Percentiles rank a stretch among this genome's conserved stretches.
Evolutionary conservation across 53 echinoderm and acorn worm species (phyloP).

Genomic region (Luidia sarsii): DNA sequence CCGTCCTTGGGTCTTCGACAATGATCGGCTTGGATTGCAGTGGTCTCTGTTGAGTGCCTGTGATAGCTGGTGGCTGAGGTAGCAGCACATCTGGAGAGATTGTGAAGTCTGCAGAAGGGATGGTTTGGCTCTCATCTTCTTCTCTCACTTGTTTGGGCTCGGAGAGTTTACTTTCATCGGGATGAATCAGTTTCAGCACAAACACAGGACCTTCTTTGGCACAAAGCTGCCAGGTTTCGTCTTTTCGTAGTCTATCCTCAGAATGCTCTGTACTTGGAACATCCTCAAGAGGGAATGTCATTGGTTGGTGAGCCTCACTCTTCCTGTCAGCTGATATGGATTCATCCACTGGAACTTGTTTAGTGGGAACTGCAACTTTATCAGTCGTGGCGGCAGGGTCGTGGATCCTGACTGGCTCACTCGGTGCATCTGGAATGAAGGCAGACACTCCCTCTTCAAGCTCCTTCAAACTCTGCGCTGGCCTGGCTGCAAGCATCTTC

Average conservation of each 20-base stretch:
- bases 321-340: not conserved
- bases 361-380: not conserved
- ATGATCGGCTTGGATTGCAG: slow-evolving; percentile 8
- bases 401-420: slow-evolving; percentile 34
- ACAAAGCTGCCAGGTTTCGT: not conserved
- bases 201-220: slow-evolving; percentile 54
- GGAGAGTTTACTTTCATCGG: not conserved
- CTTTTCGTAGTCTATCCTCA: not conserved
- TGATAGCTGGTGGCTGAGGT: slow-evolving; percentile 22
- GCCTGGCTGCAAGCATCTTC: slow-evolving; percentile 61
- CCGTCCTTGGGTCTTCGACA: slow-evolving; percentile 58
- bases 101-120: not conserved
- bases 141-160: not conserved
- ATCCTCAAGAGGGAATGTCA: too few species aligned
- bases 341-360: not conserved
- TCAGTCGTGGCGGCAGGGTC: not conserved
- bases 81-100: slow-evolving; percentile 4
- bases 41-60: slow-evolving; percentile 22
- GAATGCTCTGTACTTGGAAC: not conserved
- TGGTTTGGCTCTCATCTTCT: not conserved
- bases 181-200: slow-evolving; percentile 25
- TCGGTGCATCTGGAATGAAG: slow-evolving; percentile 19
- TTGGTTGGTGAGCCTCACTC: not conserved
- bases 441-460: slow-evolving; percentile 41
- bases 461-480: slow-evolving; percentile 72